Evolutionary conservation across 2,888 invertebrate genomes (phyloP), one percentile per base, ranked within the genome.

Genomic region (Sarcophaga caerulescens): DNA sequence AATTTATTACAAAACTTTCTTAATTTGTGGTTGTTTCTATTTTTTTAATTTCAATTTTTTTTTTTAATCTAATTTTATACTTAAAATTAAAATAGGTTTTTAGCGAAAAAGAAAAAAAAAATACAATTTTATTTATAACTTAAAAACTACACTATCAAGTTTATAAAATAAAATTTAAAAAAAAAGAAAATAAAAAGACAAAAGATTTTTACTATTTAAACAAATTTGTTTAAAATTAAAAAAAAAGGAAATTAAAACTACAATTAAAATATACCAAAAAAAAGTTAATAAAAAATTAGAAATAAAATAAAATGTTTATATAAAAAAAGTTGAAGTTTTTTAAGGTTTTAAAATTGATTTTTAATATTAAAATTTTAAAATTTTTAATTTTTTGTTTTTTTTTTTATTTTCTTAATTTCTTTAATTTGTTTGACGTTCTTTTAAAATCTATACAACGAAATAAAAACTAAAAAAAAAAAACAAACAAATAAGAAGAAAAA

Each of bases 71-170:
- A 66, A 52, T 52, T 14, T 52, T 52, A 52, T 52, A 52, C 17
- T 52, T 52, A 60, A 60, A 25, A 14, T 60, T 74, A 57, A 69
- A 47, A 45, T 47, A 35, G 35, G 12, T 62, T 17, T 62, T 25
- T 52, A n/a, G 19, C 11, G 23, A 59, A 52, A 57, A 23, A 69
- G 4, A 47, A 66, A 47, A 47, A 25, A 47, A 17, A 35, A 45
- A 19, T 35, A 59, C 57, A 62, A 10, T 10, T 68, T 65, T 59
- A 8, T 57, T 76, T 76, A 17, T 35, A 44, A 70, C 75, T 65
- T 81, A 81, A 70, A 75, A 14, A 52, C 76, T 82, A 76, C 23
- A 17, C 35, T 68, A 52, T 52, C 12, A 17, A 52, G 14, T 52
- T 47, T 52, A 52, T 52, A 57, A 59, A 76, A 17, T 57, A 35